A percentile compares a stretch with the other conserved stretches of the same genome.
Conservation (phyloP, 1,140 invertebrate species). For the Drosophila murphyi region DNA sequence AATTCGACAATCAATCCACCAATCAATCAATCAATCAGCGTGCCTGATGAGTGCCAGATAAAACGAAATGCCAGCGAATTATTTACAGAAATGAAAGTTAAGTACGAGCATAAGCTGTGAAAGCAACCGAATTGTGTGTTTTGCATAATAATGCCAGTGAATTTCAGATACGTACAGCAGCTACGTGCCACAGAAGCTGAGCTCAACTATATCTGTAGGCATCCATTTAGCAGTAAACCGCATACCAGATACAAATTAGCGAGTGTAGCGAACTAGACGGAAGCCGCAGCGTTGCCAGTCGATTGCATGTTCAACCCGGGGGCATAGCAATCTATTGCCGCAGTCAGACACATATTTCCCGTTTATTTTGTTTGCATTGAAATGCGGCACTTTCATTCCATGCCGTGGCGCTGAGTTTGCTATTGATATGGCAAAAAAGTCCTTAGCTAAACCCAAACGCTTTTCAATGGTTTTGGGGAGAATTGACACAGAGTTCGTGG, state of each 20-base stretch:
- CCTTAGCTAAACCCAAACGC: conserved; percentile 26
- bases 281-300: conserved; percentile 33
- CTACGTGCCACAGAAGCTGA: conserved; percentile 59
- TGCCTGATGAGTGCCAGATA: conserved; percentile 55
- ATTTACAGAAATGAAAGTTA: conserved; percentile 47
- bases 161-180: background rate
- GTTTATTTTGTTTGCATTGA: conserved; percentile 31
- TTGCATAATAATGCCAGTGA: conserved; percentile 65
- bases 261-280: conserved; percentile 19
- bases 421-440: conserved; percentile 34
- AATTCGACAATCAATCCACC: conserved; percentile 70
- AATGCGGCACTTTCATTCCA: conserved; percentile 33
- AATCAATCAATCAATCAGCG: conserved; percentile 69
- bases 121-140: conserved; percentile 34
- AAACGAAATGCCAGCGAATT: conserved; percentile 39
- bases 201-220: conserved; percentile 18
- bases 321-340: background rate
- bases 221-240: conserved; percentile 44
- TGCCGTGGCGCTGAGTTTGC: conserved; percentile 11
- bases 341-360: background rate
- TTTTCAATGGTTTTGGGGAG: conserved; percentile 18
- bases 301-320: conserved; percentile 31
- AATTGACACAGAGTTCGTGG: background rate
- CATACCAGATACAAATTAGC: conserved; percentile 71
- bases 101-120: conserved; percentile 34